Percentiles rank a stretch among this genome's conserved stretches.
phyloP scores from a whole-genome alignment of 2,113 vertebrate species.

The Protobothrops flavoviridis region DNA sequence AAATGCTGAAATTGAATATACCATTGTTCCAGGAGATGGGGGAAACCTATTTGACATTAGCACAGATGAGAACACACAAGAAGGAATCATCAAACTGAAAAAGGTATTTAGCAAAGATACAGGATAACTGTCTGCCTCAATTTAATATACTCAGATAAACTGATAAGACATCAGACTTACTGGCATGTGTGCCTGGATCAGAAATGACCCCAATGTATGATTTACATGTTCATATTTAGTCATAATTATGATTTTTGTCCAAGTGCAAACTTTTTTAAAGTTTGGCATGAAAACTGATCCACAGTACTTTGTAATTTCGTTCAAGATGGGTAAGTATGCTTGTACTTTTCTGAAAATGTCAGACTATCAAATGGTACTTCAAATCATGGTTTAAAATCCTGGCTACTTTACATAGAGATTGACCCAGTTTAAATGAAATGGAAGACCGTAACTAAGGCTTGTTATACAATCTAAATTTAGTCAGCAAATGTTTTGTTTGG shows the following conservation, averaged over 20 bases:
- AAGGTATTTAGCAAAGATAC: conserved; percentile 70
- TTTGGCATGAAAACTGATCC: not conserved
- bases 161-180: fast-evolving
- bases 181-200: not conserved
- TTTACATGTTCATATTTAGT: not conserved
- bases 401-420: not conserved
- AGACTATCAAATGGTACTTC: not conserved
- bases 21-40: conserved; percentile 93
- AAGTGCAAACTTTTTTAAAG: not conserved
- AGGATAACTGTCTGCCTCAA: not conserved
- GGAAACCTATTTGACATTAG: conserved; percentile 93
- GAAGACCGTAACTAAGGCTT: not conserved
- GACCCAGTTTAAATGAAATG: not conserved
- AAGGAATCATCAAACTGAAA: conserved; percentile 91
- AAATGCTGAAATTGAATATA: conserved; percentile 96
- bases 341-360: not conserved
- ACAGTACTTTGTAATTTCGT: not conserved
- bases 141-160: not conserved
- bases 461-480: not conserved
- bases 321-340: not conserved
- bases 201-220: not conserved
- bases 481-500: not conserved
- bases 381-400: not conserved
- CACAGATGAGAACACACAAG: conserved; percentile 92
- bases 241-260: not conserved